phyloP scores from a whole-genome alignment of 2,888 invertebrate genomes.

The Phrixothrix hirtus region DNA sequence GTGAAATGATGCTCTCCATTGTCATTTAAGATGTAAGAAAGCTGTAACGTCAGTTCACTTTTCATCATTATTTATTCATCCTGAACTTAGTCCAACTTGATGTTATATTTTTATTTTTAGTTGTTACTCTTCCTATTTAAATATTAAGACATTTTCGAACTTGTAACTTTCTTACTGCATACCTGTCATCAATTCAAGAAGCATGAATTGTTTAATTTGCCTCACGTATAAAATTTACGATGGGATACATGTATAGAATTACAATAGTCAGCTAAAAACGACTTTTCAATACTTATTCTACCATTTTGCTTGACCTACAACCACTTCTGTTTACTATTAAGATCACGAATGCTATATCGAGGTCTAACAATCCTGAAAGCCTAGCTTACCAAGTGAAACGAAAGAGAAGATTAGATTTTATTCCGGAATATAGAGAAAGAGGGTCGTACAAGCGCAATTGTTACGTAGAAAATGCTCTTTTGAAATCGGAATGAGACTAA shows the following conservation, averaged over 20 bases:
- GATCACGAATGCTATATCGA: slow-evolving; percentile 13
- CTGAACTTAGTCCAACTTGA: background rate
- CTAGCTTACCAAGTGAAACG: slow-evolving; percentile 7
- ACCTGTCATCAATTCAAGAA: background rate
- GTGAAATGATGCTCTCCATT: too few species aligned
- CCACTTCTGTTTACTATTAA: slow-evolving; percentile 12
- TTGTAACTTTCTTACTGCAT: background rate
- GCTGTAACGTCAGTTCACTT: too few species aligned
- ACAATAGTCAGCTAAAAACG: slow-evolving; percentile 3
- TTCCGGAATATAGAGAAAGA: slow-evolving; percentile 5
- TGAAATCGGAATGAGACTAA: background rate
- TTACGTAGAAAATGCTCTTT: slow-evolving; percentile 7
- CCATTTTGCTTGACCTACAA: slow-evolving; percentile 12
- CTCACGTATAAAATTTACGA: background rate
- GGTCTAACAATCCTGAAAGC: slow-evolving; percentile 11
- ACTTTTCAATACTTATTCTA: slow-evolving; percentile 3
- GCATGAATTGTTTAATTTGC: background rate
- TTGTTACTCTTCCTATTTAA: too few species aligned
- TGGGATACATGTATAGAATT: background rate
- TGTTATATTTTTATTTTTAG: too few species aligned
- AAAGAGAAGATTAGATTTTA: slow-evolving; percentile 6
- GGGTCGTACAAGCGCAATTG: background rate
- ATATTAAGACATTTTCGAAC: background rate
- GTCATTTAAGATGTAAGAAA: too few species aligned
- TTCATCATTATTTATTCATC: background rate